phyloP scores from a whole-genome alignment of 2,113 vertebrate species.

The Notothenia rossii region DNA sequence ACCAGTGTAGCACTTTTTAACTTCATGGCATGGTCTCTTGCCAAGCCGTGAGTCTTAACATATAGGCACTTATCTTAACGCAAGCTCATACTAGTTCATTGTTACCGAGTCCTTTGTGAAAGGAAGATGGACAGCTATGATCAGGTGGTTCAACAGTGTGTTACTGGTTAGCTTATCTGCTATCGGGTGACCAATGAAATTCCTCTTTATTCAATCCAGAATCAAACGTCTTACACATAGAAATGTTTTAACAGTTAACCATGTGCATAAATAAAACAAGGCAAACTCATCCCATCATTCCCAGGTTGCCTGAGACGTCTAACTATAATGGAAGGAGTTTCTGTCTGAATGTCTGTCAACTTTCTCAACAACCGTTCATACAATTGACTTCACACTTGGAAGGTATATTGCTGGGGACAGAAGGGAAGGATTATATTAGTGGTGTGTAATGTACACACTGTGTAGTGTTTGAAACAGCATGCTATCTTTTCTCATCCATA shows the following conservation, averaged over 20 bases:
- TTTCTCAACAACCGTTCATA: background rate
- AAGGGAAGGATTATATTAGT: background rate
- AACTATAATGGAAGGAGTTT: background rate
- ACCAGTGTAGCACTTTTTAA: constrained; percentile 17
- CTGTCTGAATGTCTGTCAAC: background rate
- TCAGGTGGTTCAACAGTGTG: constrained; percentile 3
- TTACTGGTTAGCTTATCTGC: constrained; percentile 13
- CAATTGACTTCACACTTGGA: background rate
- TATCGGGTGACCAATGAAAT: background rate
- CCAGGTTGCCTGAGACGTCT: background rate
- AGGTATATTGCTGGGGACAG: background rate
- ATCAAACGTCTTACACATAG: constrained; percentile 9
- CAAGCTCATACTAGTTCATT: constrained; percentile 1
- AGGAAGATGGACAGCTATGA: background rate
- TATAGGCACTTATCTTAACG: constrained; percentile 39
- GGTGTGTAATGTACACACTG: background rate
- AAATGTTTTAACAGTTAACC: background rate
- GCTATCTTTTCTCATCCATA: background rate
- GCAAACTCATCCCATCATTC: background rate
- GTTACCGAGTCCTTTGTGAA: constrained; percentile 5
- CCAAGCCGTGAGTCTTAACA: constrained; percentile 11
- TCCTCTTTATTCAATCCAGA: background rate
- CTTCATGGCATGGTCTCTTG: background rate
- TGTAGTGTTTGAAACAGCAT: background rate
- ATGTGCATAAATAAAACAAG: constrained; percentile 28